A percentile compares a stretch with the other conserved stretches of the same genome.
Conservation (phyloP, 2,797 vertebrate genomes). For the Anisognathus igniventris region DNA sequence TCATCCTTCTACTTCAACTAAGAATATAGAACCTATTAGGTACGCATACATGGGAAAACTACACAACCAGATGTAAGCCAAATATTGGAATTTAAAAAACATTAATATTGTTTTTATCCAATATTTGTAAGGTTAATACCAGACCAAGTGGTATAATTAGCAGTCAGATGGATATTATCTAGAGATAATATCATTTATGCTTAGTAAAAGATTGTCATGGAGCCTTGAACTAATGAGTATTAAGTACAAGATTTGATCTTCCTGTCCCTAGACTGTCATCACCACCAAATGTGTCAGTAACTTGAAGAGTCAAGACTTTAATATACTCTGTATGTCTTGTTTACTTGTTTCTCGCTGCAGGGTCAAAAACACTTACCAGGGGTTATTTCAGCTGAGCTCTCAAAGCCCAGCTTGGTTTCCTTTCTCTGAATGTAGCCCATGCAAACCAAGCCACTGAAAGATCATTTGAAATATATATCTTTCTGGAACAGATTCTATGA, state of each 20-base stretch:
- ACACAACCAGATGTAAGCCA: background rate
- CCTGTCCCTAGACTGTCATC: background rate
- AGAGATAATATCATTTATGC: background rate
- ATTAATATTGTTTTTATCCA: background rate
- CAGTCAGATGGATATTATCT: background rate
- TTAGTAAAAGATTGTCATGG: background rate
- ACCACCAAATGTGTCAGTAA: background rate
- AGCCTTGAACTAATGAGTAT: background rate
- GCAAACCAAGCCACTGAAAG: background rate
- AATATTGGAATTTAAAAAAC: background rate
- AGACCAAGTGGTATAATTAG: background rate
- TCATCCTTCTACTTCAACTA: background rate
- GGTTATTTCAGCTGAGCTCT: background rate
- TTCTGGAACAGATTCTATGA: background rate
- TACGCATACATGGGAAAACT: background rate
- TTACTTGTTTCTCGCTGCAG: background rate
- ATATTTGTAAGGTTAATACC: background rate
- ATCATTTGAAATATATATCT: background rate
- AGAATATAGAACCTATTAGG: background rate
- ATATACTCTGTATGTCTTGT: background rate
- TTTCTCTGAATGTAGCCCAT: background rate
- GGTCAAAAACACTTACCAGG: background rate
- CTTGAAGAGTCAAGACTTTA: background rate
- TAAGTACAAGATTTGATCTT: background rate
- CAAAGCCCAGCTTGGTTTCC: background rate